Conservation (phyloP, 1,140 invertebrate genomes). For the Ctenoplectra terminalis region DNA sequence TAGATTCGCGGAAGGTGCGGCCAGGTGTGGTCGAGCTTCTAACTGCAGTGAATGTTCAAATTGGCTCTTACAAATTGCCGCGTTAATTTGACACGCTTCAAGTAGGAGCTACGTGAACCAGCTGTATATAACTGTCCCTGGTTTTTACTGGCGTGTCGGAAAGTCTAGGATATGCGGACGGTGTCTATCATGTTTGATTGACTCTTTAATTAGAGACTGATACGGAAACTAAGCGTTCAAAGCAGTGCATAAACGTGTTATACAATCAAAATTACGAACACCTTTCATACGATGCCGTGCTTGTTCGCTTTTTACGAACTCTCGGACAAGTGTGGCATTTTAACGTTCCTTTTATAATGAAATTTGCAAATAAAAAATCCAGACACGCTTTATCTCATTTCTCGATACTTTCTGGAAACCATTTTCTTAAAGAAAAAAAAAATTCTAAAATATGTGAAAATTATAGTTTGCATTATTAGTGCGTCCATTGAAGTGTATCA, state of each 20-base stretch:
- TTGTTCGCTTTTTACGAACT: neutral
- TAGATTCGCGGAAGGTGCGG: conserved; percentile 66
- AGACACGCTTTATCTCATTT: neutral
- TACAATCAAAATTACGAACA: conserved; percentile 19
- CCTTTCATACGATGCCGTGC: neutral
- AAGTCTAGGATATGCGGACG: conserved; percentile 8
- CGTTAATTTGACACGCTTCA: conserved; percentile 67
- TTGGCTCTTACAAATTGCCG: conserved; percentile 67
- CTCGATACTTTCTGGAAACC: neutral
- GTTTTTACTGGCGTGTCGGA: neutral
- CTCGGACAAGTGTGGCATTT: neutral
- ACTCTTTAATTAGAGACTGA: conserved; percentile 47
- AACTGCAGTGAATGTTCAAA: conserved; percentile 52
- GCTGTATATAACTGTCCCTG: conserved; percentile 46
- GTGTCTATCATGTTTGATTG: conserved; percentile 23
- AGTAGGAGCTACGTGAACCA: conserved; percentile 34
- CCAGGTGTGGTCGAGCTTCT: conserved; percentile 57
- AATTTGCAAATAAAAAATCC: neutral
- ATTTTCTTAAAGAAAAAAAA: no score
- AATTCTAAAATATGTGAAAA: no score
- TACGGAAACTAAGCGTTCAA: conserved; percentile 30
- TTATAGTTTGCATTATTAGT: no score
- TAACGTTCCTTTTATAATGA: neutral
- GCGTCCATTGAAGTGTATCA: no score
- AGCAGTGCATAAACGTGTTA: conserved; percentile 1